Percentiles rank a stretch among this genome's conserved stretches.
phyloP scores from a whole-genome alignment of 2,888 invertebrate species.

The Athalia rosae region DNA sequence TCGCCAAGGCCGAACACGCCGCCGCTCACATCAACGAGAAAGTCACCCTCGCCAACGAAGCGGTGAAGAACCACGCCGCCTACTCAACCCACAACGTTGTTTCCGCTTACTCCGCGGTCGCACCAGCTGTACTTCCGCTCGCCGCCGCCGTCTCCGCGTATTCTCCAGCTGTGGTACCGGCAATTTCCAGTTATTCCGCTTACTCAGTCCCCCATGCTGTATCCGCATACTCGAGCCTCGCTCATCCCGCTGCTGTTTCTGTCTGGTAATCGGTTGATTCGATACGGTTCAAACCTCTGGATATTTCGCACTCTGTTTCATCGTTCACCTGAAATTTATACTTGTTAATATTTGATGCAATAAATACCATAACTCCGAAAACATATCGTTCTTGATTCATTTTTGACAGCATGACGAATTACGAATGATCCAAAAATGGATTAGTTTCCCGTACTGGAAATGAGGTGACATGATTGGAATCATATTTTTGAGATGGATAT shows the following conservation, averaged over 20 bases:
- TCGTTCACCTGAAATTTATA: too few relatives aligned
- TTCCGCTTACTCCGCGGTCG: not conserved
- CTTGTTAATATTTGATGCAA: not conserved
- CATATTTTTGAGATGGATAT: too few relatives aligned
- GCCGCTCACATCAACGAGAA: conserved; percentile 45
- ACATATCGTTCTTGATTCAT: too few relatives aligned
- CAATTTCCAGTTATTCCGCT: not conserved
- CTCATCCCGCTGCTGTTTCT: conserved; percentile 42
- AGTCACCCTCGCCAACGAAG: conserved; percentile 43
- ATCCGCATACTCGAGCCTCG: conserved; percentile 49
- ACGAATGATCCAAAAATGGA: too few relatives aligned
- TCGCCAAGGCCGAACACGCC: conserved; percentile 52
- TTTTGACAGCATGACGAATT: too few relatives aligned
- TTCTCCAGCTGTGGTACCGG: conserved; percentile 10
- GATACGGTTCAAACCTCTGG: not conserved
- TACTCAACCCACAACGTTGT: not conserved
- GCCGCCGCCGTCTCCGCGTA: conserved; percentile 34
- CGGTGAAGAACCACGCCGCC: conserved; percentile 25
- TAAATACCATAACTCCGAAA: too few relatives aligned
- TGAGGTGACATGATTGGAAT: too few relatives aligned
- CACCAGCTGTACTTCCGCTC: conserved; percentile 33
- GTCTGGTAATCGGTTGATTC: conserved; percentile 31
- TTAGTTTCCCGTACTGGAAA: too few relatives aligned
- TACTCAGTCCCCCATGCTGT: conserved; percentile 51
- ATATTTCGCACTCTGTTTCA: not conserved